A percentile compares a stretch with the other conserved stretches of the same genome.
Evolutionary conservation across 2,888 invertebrate genomes (phyloP).

Genomic region (Aproaerema taeniolella): DNA sequence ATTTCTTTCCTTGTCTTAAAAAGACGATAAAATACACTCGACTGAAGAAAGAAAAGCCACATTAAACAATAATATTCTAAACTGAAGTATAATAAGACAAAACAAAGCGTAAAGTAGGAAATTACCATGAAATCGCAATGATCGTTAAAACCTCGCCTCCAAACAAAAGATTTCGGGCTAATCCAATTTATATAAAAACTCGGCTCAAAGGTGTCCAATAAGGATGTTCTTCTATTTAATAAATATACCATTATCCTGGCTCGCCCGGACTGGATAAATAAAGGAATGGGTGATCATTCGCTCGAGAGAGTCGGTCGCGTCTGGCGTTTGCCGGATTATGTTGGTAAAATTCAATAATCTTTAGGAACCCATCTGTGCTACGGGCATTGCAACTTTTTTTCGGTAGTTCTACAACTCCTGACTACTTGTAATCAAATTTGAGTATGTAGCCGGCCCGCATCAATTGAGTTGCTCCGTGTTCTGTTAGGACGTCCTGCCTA

Average conservation of each 20-base stretch:
- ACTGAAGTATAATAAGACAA: background rate
- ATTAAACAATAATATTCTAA: background rate
- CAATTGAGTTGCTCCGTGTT: slow-evolving; percentile 18
- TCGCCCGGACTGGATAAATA: slow-evolving; percentile 41
- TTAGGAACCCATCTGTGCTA: slow-evolving; percentile 54
- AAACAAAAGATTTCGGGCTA: slow-evolving; percentile 10
- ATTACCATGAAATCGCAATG: slow-evolving; percentile 6
- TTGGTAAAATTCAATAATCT: slow-evolving; percentile 68
- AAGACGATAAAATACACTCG: too few species aligned
- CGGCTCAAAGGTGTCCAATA: slow-evolving; percentile 35
- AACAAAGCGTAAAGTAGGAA: background rate
- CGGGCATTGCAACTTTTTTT: slow-evolving; percentile 47
- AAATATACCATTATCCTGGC: slow-evolving; percentile 49
- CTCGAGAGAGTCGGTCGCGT: slow-evolving; percentile 47
- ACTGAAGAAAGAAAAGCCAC: too few species aligned
- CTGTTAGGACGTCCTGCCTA: slow-evolving; percentile 24
- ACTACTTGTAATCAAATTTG: slow-evolving; percentile 24
- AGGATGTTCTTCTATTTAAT: slow-evolving; percentile 42
- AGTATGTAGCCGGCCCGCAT: slow-evolving; percentile 28
- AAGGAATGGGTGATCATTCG: slow-evolving; percentile 56
- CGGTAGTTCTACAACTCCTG: slow-evolving; percentile 16
- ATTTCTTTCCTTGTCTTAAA: too few species aligned
- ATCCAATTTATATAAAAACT: slow-evolving; percentile 25
- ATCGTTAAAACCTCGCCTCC: slow-evolving; percentile 4
- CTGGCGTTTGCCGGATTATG: slow-evolving; percentile 62